Percentiles rank a stretch among this genome's conserved stretches.
Conservation (phyloP, 2,888 invertebrate genomes). For the Cacoxenus indagator region DNA sequence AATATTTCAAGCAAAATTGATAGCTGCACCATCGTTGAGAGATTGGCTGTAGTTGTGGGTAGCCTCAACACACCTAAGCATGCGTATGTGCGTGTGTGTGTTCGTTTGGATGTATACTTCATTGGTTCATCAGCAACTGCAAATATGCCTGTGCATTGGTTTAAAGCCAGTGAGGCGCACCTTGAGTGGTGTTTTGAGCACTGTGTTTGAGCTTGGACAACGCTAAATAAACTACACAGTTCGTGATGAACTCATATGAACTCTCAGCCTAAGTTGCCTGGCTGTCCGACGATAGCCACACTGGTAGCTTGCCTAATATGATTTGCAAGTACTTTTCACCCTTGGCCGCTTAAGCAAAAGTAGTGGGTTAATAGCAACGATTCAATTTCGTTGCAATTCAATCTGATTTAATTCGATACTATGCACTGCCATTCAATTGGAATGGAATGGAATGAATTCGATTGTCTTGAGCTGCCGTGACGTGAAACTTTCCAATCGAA, state of each 20-base stretch:
- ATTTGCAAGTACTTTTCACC: constrained; percentile 46
- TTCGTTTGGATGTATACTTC: constrained; percentile 28
- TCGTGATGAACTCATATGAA: too few species aligned
- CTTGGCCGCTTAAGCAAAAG: not conserved
- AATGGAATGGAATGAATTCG: not conserved
- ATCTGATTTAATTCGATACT: constrained; percentile 43
- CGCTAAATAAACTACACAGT: not conserved
- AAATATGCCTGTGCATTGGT: constrained; percentile 63
- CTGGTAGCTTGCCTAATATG: constrained; percentile 62
- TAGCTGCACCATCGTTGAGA: not conserved
- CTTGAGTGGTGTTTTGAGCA: constrained; percentile 24
- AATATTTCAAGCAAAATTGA: constrained; percentile 8
- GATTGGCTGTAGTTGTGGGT: not conserved
- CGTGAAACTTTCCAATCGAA: not conserved
- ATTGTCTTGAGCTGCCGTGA: not conserved
- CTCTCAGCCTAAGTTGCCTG: not conserved
- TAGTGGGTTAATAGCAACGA: not conserved
- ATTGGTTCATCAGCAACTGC: constrained; percentile 57
- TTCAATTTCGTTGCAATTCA: constrained; percentile 23
- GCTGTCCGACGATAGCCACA: not conserved
- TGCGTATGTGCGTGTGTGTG: not conserved
- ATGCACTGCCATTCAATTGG: not conserved
- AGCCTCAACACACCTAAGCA: not conserved
- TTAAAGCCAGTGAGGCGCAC: constrained; percentile 54
- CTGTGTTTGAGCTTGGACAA: not conserved